A percentile compares a stretch with the other conserved stretches of the same genome.
Evolutionary conservation across 1,140 invertebrate species (phyloP).

Genomic region (Chrysomallon squamiferum): DNA sequence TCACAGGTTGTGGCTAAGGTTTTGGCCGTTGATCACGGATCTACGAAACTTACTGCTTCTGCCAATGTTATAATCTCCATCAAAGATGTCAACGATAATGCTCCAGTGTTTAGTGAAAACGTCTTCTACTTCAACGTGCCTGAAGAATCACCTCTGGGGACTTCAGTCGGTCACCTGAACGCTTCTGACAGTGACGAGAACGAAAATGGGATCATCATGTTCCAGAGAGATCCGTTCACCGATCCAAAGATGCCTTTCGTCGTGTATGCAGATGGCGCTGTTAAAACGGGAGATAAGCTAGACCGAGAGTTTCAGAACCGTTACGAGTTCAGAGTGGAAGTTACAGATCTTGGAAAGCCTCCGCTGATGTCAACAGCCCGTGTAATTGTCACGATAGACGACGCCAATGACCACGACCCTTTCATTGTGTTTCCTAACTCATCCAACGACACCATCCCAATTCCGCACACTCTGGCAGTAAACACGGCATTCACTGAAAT

Average conservation of each 20-base stretch:
- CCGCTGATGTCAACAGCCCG: slow-evolving; percentile 65
- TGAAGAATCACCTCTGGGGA: slow-evolving; percentile 77
- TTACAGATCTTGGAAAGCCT: slow-evolving; percentile 74
- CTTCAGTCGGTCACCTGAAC: slow-evolving; percentile 79
- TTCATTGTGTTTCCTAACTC: slow-evolving; percentile 57
- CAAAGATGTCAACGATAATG: slow-evolving; percentile 71
- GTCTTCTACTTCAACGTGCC: slow-evolving; percentile 62
- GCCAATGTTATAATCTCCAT: slow-evolving; percentile 65
- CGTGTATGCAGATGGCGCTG: slow-evolving; percentile 65
- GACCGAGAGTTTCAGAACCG: slow-evolving; percentile 79
- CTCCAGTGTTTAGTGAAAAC: slow-evolving; percentile 42
- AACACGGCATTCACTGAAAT: slow-evolving; percentile 39
- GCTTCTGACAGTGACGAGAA: slow-evolving; percentile 90
- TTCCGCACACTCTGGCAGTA: slow-evolving; percentile 29
- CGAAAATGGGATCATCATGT: slow-evolving; percentile 82
- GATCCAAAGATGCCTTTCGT: slow-evolving; percentile 34
- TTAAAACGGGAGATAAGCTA: slow-evolving; percentile 74
- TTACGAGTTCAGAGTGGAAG: slow-evolving; percentile 78
- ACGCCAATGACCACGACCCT: slow-evolving; percentile 94
- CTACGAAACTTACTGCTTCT: slow-evolving; percentile 64
- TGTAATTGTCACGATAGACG: slow-evolving; percentile 59
- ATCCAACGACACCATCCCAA: slow-evolving; percentile 43
- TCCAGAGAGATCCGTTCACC: slow-evolving; percentile 63
- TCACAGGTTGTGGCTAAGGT: slow-evolving; percentile 71
- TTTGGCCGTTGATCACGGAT: slow-evolving; percentile 66